Evolutionary conservation across 2,888 invertebrate genomes (phyloP).

Genomic region (Vesta saturnalis): DNA sequence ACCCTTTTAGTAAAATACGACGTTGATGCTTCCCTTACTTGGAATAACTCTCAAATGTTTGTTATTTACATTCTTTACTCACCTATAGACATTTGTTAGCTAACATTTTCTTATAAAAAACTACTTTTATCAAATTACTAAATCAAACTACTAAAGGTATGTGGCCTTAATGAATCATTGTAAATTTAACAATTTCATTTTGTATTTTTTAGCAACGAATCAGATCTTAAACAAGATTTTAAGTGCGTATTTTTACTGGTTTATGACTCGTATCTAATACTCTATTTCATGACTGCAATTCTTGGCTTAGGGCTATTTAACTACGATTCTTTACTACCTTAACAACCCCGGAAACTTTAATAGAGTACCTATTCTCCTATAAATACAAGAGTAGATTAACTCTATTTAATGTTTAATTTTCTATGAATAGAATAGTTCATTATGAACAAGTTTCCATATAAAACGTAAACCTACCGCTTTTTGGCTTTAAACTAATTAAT

Average conservation of each 20-base stretch:
- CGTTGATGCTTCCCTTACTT: conserved; percentile 6
- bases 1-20: conserved; percentile 30
- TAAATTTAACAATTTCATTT: neutral
- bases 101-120: too few relatives aligned
- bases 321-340: conserved; percentile 11
- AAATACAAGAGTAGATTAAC: neutral
- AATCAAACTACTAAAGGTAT: too few relatives aligned
- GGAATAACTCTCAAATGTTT: conserved; percentile 21
- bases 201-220: conserved; percentile 17
- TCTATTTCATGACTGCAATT: conserved; percentile 23
- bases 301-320: neutral
- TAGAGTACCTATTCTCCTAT: neutral
- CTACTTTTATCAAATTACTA: conserved; percentile 4
- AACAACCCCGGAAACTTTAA: conserved; percentile 4
- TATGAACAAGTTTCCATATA: too few relatives aligned
- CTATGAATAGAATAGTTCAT: neutral
- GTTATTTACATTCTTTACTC: conserved; percentile 11
- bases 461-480: too few relatives aligned
- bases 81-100: too few relatives aligned
- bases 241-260: conserved; percentile 29
- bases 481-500: neutral
- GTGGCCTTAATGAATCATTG: neutral
- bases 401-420: neutral
- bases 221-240: too few relatives aligned
- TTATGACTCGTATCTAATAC: conserved; percentile 37